phyloP scores from a whole-genome alignment of 2,113 vertebrate species.

The Psittacula cyanocephala region DNA sequence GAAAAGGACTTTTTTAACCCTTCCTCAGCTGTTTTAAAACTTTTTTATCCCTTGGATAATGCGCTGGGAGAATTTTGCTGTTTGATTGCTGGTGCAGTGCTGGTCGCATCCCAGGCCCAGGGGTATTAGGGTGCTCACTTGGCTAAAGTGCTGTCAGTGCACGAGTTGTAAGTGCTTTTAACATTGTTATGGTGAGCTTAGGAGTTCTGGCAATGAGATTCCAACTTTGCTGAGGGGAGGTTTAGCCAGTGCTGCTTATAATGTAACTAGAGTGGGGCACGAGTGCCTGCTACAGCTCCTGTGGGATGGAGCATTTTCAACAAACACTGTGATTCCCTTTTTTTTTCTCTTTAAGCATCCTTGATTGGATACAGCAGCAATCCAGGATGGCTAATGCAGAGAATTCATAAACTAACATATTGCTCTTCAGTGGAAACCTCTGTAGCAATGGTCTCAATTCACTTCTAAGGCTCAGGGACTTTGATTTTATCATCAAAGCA shows the following conservation, averaged over 20 bases:
- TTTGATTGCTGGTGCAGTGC: not conserved
- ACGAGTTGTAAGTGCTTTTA: not conserved
- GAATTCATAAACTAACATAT: not conserved
- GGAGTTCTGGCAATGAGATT: not conserved
- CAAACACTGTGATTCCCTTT: not conserved
- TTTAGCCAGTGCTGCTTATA: not conserved
- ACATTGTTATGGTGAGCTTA: accelerated
- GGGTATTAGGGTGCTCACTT: accelerated
- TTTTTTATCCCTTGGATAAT: not conserved
- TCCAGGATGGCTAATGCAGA: not conserved
- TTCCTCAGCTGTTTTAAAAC: not conserved
- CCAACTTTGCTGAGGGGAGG: not conserved
- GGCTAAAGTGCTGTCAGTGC: not conserved
- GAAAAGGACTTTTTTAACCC: not conserved
- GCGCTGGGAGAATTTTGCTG: not conserved
- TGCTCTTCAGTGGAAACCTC: not conserved
- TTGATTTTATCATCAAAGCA: not conserved
- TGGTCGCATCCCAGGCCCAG: accelerated
- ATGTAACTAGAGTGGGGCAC: not conserved
- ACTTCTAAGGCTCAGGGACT: not conserved
- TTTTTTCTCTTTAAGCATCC: not conserved
- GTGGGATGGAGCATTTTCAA: not conserved
- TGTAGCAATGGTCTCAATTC: not conserved
- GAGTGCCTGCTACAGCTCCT: not conserved
- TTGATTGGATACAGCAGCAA: not conserved